Conservation (phyloP, 2,888 invertebrate genomes). For the Leptopilina syphax region DNA sequence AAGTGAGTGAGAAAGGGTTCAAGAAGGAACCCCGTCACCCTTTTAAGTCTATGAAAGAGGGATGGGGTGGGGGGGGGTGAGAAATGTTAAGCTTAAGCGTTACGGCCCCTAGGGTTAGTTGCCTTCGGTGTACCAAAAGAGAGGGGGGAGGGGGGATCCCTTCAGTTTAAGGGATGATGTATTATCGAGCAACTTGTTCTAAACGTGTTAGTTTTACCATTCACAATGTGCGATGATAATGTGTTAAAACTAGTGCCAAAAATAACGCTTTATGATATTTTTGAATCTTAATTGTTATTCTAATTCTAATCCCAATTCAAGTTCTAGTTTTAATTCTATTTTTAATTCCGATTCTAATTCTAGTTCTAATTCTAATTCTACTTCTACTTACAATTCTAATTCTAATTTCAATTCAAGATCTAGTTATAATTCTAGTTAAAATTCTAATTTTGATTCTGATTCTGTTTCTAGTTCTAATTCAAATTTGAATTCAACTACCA, state of each 20-base stretch:
- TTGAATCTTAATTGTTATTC: no score
- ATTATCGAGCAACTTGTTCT: slow-evolving; percentile 72
- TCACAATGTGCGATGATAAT: slow-evolving; percentile 53
- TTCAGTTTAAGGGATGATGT: slow-evolving; percentile 74
- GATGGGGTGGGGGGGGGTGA: slow-evolving; percentile 65
- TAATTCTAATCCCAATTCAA: no score
- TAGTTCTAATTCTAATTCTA: no score
- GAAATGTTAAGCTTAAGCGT: slow-evolving; percentile 76
- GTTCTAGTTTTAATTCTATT: no score
- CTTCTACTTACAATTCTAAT: no score
- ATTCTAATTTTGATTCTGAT: no score
- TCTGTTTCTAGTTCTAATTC: no score
- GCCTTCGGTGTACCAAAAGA: slow-evolving; percentile 64
- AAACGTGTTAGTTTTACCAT: slow-evolving; percentile 63
- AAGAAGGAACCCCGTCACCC: slow-evolving; percentile 67
- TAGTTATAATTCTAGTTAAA: no score
- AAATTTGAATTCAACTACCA: no score
- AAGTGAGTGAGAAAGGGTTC: slow-evolving; percentile 70
- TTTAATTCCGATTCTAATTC: no score
- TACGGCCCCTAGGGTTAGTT: slow-evolving; percentile 71
- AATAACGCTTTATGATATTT: no score
- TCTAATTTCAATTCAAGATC: no score
- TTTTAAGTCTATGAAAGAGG: slow-evolving; percentile 56
- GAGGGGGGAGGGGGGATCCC: slow-evolving; percentile 43
- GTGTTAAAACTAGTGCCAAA: slow-evolving; percentile 28